Evolutionary conservation across 2,888 invertebrate species (phyloP).

Genomic region (Rhagophthalmus giganteus): DNA sequence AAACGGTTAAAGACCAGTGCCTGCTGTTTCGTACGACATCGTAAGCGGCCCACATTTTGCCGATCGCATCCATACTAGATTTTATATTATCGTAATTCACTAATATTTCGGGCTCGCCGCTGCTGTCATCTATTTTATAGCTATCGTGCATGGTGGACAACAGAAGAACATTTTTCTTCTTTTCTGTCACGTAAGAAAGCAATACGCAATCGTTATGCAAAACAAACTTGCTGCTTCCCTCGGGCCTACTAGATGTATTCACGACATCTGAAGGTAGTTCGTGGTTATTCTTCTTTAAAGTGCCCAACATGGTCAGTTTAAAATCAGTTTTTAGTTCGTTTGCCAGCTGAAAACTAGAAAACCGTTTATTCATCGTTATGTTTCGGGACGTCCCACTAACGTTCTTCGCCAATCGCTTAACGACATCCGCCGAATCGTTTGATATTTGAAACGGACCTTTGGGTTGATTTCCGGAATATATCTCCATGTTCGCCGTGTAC

Average conservation of each 20-base stretch:
- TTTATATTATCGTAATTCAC: conserved; percentile 5
- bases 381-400: conserved; percentile 30
- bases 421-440: conserved; percentile 16
- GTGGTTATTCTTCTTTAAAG: conserved; percentile 4
- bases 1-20: conserved; percentile 2
- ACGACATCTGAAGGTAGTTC: conserved; percentile 1
- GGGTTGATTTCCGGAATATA: conserved; percentile 32
- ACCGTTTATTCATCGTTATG: conserved; percentile 36
- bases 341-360: conserved; percentile 10
- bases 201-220: conserved; percentile 3
- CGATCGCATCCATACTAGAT: conserved; percentile 6
- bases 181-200: conserved; percentile 10
- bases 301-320: conserved; percentile 8
- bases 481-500: conserved; percentile 31
- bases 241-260: not conserved
- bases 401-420: conserved; percentile 13
- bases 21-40: conserved; percentile 6
- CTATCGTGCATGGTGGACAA: conserved; percentile 12
- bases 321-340: conserved; percentile 1
- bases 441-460: conserved; percentile 21
- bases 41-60: not conserved
- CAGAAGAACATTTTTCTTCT: conserved; percentile 5
- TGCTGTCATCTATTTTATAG: conserved; percentile 1
- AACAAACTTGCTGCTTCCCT: not conserved
- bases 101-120: not conserved